Percentiles rank a stretch among this genome's conserved stretches.
Conservation (phyloP, 2,797 vertebrate genomes). For the Carcharodon carcharias region DNA sequence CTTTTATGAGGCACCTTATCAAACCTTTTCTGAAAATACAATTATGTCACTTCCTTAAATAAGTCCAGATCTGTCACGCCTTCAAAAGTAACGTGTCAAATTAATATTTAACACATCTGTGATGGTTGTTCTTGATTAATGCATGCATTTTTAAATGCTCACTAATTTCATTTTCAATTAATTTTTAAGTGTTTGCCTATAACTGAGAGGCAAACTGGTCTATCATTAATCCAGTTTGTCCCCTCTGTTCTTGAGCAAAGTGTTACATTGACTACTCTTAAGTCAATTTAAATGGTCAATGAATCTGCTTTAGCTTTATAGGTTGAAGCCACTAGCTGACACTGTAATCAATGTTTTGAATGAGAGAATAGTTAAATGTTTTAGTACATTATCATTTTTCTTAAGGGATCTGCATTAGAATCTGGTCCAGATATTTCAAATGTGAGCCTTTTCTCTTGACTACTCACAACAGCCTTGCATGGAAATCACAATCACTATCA, state of each 20-base stretch:
- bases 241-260: too few relatives aligned
- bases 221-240: too few relatives aligned
- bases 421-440: neutral
- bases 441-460: neutral
- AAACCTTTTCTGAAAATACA: neutral
- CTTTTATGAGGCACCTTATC: neutral
- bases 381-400: neutral
- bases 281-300: too few relatives aligned
- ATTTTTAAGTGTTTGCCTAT: neutral
- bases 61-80: neutral
- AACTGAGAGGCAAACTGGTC: too few relatives aligned
- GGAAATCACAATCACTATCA: neutral
- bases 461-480: neutral
- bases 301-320: too few relatives aligned
- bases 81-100: neutral
- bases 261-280: too few relatives aligned
- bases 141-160: neutral
- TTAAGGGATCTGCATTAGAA: neutral
- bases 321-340: too few relatives aligned
- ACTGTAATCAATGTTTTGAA: neutral
- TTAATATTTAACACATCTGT: neutral
- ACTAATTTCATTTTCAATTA: neutral
- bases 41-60: neutral
- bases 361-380: neutral
- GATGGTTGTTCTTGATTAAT: neutral